phyloP scores from a whole-genome alignment of 2,797 vertebrate species.

The Crocidura indochinensis region DNA sequence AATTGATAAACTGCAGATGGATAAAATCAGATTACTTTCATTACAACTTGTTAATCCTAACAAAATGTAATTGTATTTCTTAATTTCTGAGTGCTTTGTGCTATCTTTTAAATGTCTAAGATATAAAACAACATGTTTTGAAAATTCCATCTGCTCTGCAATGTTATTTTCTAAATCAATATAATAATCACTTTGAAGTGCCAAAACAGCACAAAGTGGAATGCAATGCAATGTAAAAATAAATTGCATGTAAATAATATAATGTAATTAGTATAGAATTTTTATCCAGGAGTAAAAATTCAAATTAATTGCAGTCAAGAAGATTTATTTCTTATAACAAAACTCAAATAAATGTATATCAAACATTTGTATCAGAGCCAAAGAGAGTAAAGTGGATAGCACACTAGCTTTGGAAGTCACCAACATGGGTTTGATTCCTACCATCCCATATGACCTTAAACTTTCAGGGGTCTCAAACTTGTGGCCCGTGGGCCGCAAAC shows the following conservation, averaged over 20 bases:
- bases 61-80: background rate
- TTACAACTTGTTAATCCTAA: conserved; percentile 39
- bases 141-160: conserved; percentile 62
- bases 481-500: too few relatives aligned
- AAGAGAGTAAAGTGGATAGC: too few relatives aligned
- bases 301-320: background rate
- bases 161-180: conserved; percentile 50
- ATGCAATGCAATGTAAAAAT: conserved; percentile 44
- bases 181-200: conserved; percentile 26
- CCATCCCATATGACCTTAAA: too few relatives aligned
- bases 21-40: conserved; percentile 45
- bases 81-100: conserved; percentile 37
- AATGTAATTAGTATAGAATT: conserved; percentile 54
- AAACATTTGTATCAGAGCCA: background rate
- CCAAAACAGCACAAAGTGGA: background rate
- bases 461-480: too few relatives aligned
- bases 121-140: conserved; percentile 56
- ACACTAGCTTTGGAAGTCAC: too few relatives aligned
- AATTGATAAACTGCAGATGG: conserved; percentile 10
- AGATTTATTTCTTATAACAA: background rate
- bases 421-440: too few relatives aligned
- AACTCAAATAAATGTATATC: conserved; percentile 38
- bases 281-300: background rate
- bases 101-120: conserved; percentile 55
- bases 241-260: conserved; percentile 59